Base-by-base conservation (phyloP, 1,140 invertebrate genomes). In the Danaus melanippus region DNA sequence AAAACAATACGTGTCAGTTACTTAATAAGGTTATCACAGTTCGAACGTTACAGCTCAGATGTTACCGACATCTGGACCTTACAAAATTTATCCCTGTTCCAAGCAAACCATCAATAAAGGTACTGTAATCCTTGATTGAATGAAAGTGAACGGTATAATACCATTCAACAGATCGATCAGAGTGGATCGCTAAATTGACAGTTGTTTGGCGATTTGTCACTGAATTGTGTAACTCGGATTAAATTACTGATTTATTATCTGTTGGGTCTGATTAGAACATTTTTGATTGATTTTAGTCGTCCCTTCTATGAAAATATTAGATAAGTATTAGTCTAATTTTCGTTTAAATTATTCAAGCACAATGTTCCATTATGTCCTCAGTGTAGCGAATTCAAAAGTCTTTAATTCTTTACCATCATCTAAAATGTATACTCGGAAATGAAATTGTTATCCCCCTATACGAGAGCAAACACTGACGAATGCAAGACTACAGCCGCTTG, bases 391-490 rank as follows among this genome's bases (percentile, higher is more conserved):
- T 12, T 12, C 12, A 47, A 11, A 15, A 15, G 21, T n/a, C 45
- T 40, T 52, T 52, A 48, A 63, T 58, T 59, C 47, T 44, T 57
- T 58, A 60, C 32, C 47, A 48, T 66, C 50, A 62, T 64, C 45
- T 55, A 59, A 59, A 67, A 60, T 62, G 57, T 62, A 66, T 42
- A 50, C 21, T 59, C 51, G 42, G 47, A 62, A 54, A 62, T 60
- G 54, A 67, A 71, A 68, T 68, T 67, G 62, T 71, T 63, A 69
- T 69, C 57, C 70, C 67, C 66, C 50, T 50, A 46, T 54, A 59
- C 46, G 60, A 64, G 74, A 72, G 73, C 67, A 79, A 78, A 76
- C 66, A 79, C 53, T 69, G 62, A 70, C 68, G 60, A 73, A 74
- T 74, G 76, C 74, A 74, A 61, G 60, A 65, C 61, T 46, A 43